Percentiles rank a stretch among this genome's conserved stretches.
phyloP scores from a whole-genome alignment of 1,140 invertebrate species.

The Caenorhabditis brenneri region DNA sequence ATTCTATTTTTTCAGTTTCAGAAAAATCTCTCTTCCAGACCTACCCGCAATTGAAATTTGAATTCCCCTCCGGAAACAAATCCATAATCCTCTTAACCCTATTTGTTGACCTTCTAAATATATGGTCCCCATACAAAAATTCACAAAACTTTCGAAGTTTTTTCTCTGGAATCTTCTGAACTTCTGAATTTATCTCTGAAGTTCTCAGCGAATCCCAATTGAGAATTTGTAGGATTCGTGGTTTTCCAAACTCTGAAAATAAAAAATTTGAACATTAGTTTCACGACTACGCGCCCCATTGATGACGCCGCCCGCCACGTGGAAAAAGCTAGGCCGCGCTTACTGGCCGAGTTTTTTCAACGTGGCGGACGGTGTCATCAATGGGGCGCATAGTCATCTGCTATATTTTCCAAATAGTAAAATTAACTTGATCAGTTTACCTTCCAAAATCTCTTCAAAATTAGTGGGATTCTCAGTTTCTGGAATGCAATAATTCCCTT shows the following conservation, averaged over 20 bases:
- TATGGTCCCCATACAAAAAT: background rate
- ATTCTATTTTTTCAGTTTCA: background rate
- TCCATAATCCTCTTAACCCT: background rate
- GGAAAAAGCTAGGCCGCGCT: too few relatives aligned
- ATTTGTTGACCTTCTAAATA: background rate
- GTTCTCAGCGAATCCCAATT: background rate
- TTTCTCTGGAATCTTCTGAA: background rate
- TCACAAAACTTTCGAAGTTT: background rate
- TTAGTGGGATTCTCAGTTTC: background rate
- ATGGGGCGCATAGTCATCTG: too few relatives aligned
- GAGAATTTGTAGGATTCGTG: background rate
- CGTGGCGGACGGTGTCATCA: too few relatives aligned
- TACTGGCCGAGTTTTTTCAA: too few relatives aligned
- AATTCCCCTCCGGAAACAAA: background rate
- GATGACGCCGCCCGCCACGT: too few relatives aligned
- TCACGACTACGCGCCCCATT: too few relatives aligned
- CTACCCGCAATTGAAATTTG: background rate
- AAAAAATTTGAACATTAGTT: background rate
- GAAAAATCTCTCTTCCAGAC: background rate
- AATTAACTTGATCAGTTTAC: too few relatives aligned
- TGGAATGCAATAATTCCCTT: background rate
- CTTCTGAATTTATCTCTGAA: background rate
- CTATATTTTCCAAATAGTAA: too few relatives aligned
- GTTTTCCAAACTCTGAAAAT: background rate
- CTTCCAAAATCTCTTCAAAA: background rate